Evolutionary conservation across 2,888 invertebrate species (phyloP), one percentile per base, ranked within the genome.

Genomic region (Pandemis cinnamomeana): DNA sequence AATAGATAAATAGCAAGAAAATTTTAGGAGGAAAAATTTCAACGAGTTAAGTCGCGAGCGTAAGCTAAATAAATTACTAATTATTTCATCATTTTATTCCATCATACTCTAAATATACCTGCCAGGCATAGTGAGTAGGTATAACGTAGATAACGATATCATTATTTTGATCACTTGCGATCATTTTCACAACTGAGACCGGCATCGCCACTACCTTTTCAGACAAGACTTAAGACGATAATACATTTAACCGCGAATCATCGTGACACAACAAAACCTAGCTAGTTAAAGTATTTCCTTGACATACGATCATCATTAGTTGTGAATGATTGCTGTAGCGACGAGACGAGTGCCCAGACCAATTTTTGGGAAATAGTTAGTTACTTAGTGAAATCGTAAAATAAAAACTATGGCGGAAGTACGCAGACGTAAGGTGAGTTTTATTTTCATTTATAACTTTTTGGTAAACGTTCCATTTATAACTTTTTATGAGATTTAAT

Each of bases 341-440:
- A 51, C 64, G 27, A 27, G 60, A 60, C 69, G 27, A 42, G 60
- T 27, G 72, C 11, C 61, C 10, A 51, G 69, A 10, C 55, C 8
- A 69, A 13, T 48, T 10, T 44, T 27, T n/a, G 20, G 3, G 27
- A 27, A 58, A 20, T 27, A 27, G 5, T 11, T 58, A 27, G 8
- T 5, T 5, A 27, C 11, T 71, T 60, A 13, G 15, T 68, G 8
- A 63, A 46, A 27, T 63, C 44, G 55, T 63, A 13, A n/a, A n/a
- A 41, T 7, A 42, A 60, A 11, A 7, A 71, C 48, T 27, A 90
- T 90, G 90, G 83, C 81, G 78, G 82, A 81, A 71, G 67, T 91
- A 73, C 87, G 91, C 8, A 88, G 88, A 81, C 86, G 91, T 83
- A 91, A 88, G 86, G 90, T 91, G 83, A 82, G 82, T 77, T 70